Percentiles rank a stretch among this genome's conserved stretches.
Conservation (phyloP, 2,797 vertebrate genomes). For the Cynopterus sphinx region DNA sequence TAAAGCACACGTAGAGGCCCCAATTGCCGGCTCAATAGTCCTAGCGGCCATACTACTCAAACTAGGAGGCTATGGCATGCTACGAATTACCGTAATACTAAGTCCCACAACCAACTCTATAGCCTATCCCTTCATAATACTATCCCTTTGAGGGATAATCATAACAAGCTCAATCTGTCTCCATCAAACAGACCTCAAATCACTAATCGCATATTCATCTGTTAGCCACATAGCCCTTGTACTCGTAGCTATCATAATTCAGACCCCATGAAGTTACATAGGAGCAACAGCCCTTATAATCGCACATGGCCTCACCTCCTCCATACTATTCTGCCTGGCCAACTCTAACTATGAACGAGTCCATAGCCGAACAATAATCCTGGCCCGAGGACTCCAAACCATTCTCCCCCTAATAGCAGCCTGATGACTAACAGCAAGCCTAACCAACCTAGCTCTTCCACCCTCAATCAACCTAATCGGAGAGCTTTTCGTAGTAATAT, state of each 20-base stretch:
- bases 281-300: not conserved
- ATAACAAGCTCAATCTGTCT: not conserved
- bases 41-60: not conserved
- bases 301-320: not conserved
- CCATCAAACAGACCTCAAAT: not conserved
- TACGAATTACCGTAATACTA: fast-evolving
- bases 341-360: fast-evolving
- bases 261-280: not conserved
- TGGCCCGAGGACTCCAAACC: fast-evolving
- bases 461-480: fast-evolving
- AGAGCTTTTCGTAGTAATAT: fast-evolving
- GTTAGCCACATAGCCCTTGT: not conserved
- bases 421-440: fast-evolving
- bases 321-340: fast-evolving
- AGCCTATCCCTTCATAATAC: fast-evolving
- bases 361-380: fast-evolving
- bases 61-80: fast-evolving
- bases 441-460: fast-evolving
- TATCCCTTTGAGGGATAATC: not conserved
- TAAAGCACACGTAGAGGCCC: not conserved
- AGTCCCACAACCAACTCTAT: fast-evolving
- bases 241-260: fast-evolving
- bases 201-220: not conserved
- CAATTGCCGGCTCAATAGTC: not conserved
- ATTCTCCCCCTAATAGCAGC: not conserved